A percentile compares a stretch with the other conserved stretches of the same genome.
Conservation (phyloP, 2,113 vertebrate genomes). For the Petaurus breviceps region DNA sequence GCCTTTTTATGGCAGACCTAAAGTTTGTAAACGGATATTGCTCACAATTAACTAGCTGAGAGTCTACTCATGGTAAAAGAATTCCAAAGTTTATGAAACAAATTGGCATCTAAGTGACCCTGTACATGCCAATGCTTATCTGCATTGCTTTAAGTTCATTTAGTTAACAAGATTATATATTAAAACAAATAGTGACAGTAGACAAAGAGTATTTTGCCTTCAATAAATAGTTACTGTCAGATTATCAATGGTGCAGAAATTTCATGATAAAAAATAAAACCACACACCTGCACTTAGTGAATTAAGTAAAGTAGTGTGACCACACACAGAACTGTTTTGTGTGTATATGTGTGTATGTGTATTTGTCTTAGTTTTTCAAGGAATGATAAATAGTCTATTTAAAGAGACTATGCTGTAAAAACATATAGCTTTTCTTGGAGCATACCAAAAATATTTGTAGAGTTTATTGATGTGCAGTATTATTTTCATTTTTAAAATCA, state of each 20-base stretch:
- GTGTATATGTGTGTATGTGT: conserved; percentile 70
- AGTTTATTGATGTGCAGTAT: conserved; percentile 78
- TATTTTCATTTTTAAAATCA: conserved; percentile 66
- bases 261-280: conserved; percentile 75
- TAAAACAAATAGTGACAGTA: conserved; percentile 90
- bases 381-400: conserved; percentile 90
- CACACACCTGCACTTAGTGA: conserved; percentile 81
- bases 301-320: conserved; percentile 85
- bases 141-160: conserved; percentile 87
- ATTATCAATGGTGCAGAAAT: conserved; percentile 88
- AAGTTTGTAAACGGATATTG: conserved; percentile 88
- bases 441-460: conserved; percentile 85
- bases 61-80: conserved; percentile 86
- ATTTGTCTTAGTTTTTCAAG: conserved; percentile 86
- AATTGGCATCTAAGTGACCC: conserved; percentile 91
- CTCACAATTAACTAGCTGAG: conserved; percentile 86
- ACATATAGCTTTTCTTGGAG: conserved; percentile 86
- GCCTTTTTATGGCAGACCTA: conserved; percentile 83
- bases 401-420: conserved; percentile 87
- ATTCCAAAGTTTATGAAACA: conserved; percentile 89
- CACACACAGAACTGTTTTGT: conserved; percentile 87
- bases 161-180: conserved; percentile 88
- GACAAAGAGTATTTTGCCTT: conserved; percentile 88
- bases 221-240: conserved; percentile 92
- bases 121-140: conserved; percentile 89